Evolutionary conservation across 1,140 invertebrate genomes (phyloP).

Genomic region (Eufriesea mexicana): DNA sequence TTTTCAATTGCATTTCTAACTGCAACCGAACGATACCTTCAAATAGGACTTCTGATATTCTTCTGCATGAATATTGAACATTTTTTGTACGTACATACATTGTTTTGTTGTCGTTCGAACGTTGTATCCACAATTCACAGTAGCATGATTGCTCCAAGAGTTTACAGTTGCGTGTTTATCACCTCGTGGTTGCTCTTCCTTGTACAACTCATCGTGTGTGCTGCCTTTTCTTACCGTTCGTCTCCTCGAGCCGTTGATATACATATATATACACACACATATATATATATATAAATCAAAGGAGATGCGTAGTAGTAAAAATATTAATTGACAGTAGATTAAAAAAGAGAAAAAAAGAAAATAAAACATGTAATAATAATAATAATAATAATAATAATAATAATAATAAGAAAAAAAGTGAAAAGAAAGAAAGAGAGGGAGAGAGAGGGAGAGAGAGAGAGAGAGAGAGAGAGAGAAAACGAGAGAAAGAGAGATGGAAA

Average conservation of each 20-base stretch:
- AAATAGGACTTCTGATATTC: conserved; percentile 28
- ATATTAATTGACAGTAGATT: conserved; percentile 18
- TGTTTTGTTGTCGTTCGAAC: conserved; percentile 54
- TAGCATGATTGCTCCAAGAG: conserved; percentile 63
- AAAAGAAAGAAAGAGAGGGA: neutral
- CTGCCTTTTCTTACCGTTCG: conserved; percentile 30
- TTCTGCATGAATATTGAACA: conserved; percentile 64
- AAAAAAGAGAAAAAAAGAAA: neutral
- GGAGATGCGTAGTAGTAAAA: conserved; percentile 23
- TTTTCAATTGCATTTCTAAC: conserved; percentile 41
- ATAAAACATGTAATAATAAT: neutral
- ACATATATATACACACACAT: neutral
- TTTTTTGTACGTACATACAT: conserved; percentile 50
- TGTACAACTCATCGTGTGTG: conserved; percentile 53
- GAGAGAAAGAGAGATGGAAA: neutral
- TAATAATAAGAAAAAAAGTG: neutral
- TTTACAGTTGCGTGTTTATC: conserved; percentile 56
- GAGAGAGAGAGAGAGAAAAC: neutral
- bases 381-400: no score
- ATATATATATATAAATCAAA: neutral
- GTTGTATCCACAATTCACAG: conserved; percentile 56
- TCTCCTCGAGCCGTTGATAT: conserved; percentile 18
- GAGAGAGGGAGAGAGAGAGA: neutral
- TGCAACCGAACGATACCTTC: conserved; percentile 31
- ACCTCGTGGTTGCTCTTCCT: conserved; percentile 51